Evolutionary conservation across 2,888 invertebrate species (phyloP), one percentile per base, ranked within the genome.

Genomic region (Pinctada fucata): DNA sequence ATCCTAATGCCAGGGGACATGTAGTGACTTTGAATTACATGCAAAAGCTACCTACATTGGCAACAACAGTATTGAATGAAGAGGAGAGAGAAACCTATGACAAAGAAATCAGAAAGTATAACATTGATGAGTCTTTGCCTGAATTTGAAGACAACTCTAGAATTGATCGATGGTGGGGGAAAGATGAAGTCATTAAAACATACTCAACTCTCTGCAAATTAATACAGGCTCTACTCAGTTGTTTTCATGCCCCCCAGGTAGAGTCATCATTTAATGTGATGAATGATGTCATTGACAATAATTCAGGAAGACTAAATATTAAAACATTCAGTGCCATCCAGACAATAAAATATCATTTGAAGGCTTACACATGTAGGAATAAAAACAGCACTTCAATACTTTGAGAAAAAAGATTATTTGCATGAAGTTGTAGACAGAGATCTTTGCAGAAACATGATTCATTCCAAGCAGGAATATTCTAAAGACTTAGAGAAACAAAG

Each of bases 211-310:
- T 79, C 13, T n/a, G 71, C 3, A 82, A 79, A 50, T 58, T 82
- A 58, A 81, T 69, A 31, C 64, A 72, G 8, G 71, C 81, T 63
- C 4, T 76, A 10, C 72, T 82, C 2, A 75, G 65, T 49, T 69
- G 75, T 49, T 86, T 86, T 67, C 82, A 85, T 83, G 85, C 84
- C 31, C 83, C 82, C 3, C 79, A 78, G 58, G 85, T 86, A 5
- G 86, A 86, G 74, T 70, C 73, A 2, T 72, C 76, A 13, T 86
- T 86, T 71, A 84, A 75, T 72, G 49, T 73, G 8, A 85, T 85
- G 85, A 75, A 73, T 51, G 84, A 86, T 69, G 13, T 58, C 58
- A 58, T 58, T 58, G 58, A 58, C 6, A 58, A 72, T 31, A 82
- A 76, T 64, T 83, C 83, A 51, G 66, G 58, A 5, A 63, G 73